These are phyloP conservation scores for Strix aluco DNA, from an alignment of 2,113 vertebrate species.

Conservation along the genomic window DNA sequence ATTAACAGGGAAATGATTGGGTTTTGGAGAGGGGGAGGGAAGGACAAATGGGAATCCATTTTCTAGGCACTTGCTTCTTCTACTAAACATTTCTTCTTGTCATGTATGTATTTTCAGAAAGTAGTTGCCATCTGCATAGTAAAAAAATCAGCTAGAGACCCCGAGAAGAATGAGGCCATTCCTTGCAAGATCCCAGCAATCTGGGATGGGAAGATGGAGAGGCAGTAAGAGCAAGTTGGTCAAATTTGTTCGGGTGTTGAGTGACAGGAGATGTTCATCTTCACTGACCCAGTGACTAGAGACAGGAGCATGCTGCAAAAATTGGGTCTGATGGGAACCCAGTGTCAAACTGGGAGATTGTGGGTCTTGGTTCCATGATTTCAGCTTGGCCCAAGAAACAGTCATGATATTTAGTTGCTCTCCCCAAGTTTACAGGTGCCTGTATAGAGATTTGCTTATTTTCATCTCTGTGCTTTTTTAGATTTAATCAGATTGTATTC, in stretches of 20 bases:
- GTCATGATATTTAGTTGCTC: neutral
- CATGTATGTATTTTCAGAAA: neutral
- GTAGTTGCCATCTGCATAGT: neutral
- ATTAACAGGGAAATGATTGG: slow-evolving; percentile 61
- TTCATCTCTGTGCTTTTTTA: neutral
- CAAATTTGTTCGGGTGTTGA: neutral
- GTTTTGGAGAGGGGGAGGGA: slow-evolving; percentile 9
- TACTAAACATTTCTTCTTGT: neutral
- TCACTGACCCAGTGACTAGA: neutral
- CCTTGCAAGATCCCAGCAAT: neutral
- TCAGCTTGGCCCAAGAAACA: neutral
- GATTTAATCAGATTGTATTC: neutral
- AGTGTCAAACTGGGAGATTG: neutral
- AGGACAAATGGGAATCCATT: slow-evolving; percentile 34
- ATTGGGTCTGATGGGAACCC: neutral
- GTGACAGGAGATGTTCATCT: neutral
- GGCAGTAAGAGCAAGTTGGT: neutral
- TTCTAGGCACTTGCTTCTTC: slow-evolving; percentile 12
- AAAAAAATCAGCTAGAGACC: neutral
- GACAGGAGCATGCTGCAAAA: neutral
- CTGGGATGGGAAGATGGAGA: neutral
- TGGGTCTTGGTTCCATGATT: neutral
- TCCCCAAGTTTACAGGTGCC: neutral
- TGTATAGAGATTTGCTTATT: neutral
- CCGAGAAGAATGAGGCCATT: neutral